These are phyloP conservation scores for Dasyprocta punctata DNA, from an alignment of 2,113 vertebrate species.

Conservation along the genomic window DNA sequence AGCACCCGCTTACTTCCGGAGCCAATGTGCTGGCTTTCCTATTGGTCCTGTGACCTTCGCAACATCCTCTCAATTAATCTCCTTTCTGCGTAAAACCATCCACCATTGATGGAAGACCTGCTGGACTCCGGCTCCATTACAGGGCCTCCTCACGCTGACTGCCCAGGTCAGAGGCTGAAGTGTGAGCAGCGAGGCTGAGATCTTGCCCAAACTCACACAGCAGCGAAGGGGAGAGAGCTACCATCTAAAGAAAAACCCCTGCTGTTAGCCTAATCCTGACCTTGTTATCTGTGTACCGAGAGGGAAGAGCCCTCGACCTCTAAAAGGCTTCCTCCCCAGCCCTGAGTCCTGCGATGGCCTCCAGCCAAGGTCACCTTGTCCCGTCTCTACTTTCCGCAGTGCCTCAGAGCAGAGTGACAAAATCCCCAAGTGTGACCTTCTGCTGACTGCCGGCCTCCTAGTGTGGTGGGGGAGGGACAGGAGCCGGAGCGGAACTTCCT, in stretches of 20 bases:
- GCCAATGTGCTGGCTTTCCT: background rate
- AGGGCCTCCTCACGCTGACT: too few relatives aligned
- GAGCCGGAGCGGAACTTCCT: background rate
- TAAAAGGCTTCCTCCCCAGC: background rate
- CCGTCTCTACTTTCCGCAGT: background rate
- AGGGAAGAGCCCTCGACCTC: background rate
- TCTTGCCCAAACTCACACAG: background rate
- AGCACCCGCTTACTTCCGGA: background rate
- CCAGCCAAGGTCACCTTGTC: too few relatives aligned
- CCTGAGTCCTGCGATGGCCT: too few relatives aligned
- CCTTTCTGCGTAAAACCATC: background rate
- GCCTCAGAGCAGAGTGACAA: background rate
- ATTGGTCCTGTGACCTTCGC: background rate
- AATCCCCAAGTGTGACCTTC: background rate
- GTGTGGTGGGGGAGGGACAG: too few relatives aligned
- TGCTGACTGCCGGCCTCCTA: too few relatives aligned
- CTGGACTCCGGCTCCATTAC: accelerated
- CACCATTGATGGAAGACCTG: background rate
- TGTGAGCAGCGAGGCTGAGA: background rate
- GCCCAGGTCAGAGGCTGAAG: background rate
- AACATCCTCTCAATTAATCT: background rate
- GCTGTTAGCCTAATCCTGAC: background rate
- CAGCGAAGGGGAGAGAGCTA: background rate
- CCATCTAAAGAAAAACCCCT: background rate
- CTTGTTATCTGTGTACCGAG: background rate